phyloP scores from a whole-genome alignment of 2,888 invertebrate genomes.

The Blomia tropicalis region DNA sequence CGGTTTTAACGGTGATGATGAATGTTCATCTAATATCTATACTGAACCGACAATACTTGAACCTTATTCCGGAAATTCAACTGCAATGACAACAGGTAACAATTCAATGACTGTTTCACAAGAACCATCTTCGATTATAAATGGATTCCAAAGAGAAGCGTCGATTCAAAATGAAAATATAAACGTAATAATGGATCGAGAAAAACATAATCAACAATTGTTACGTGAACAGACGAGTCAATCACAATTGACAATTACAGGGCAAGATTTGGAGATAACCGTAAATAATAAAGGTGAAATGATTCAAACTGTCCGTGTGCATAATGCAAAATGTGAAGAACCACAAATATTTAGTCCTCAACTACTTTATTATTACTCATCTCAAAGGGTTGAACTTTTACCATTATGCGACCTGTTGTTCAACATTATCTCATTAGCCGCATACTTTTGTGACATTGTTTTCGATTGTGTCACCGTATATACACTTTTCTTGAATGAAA shows the following conservation, averaged over 20 bases:
- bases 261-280: slow-evolving; percentile 11
- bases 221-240: not conserved
- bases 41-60: too few relatives aligned
- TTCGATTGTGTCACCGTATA: slow-evolving; percentile 73
- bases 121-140: too few relatives aligned
- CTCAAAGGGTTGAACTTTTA: slow-evolving; percentile 49
- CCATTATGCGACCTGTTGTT: slow-evolving; percentile 78
- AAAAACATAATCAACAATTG: too few relatives aligned
- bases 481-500: slow-evolving; percentile 47
- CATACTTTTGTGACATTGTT: slow-evolving; percentile 76
- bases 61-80: too few relatives aligned
- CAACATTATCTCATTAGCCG: slow-evolving; percentile 72
- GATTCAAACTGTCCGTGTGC: not conserved
- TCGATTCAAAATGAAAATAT: too few relatives aligned
- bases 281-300: not conserved
- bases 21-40: too few relatives aligned
- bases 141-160: too few relatives aligned
- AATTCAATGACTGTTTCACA: too few relatives aligned
- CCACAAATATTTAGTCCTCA: not conserved
- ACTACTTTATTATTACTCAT: not conserved
- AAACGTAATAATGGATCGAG: too few relatives aligned
- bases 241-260: slow-evolving; percentile 1
- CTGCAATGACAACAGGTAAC: too few relatives aligned
- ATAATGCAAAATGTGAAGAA: not conserved
- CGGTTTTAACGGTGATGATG: too few relatives aligned